Percentiles rank a stretch among this genome's conserved stretches.
phyloP scores from a whole-genome alignment of 2,888 invertebrate species.

The Cantharis rustica region DNA sequence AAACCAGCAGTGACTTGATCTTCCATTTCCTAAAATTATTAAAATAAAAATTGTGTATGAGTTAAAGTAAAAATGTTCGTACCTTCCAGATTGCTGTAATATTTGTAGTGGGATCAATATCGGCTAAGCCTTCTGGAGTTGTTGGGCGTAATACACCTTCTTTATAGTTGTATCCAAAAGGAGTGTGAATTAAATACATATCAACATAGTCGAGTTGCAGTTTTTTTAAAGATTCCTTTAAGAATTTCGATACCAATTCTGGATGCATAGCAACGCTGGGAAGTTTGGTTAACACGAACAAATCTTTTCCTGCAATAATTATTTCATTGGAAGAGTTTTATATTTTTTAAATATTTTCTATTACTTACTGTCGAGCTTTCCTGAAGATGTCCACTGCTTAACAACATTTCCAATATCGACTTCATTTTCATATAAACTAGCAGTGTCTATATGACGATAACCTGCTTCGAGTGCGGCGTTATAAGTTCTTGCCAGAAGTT shows the following conservation, averaged over 20 bases:
- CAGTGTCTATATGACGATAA: slow-evolving; percentile 84
- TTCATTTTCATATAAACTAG: slow-evolving; percentile 79
- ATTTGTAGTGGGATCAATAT: slow-evolving; percentile 68
- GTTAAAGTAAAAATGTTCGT: slow-evolving; percentile 16
- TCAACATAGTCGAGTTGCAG: slow-evolving; percentile 81
- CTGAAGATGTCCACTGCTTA: slow-evolving; percentile 70
- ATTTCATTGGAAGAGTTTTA: slow-evolving; percentile 13
- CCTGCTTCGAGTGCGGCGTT: slow-evolving; percentile 74
- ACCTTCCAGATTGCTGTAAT: slow-evolving; percentile 78
- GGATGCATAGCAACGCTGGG: slow-evolving; percentile 67
- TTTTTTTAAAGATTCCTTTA: slow-evolving; percentile 69
- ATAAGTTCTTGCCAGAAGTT: slow-evolving; percentile 69
- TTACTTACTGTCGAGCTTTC: slow-evolving; percentile 55
- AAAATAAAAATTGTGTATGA: background rate
- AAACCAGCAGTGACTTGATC: slow-evolving; percentile 62
- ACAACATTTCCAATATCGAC: slow-evolving; percentile 74
- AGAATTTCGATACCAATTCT: slow-evolving; percentile 66
- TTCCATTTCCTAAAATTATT: slow-evolving; percentile 54
- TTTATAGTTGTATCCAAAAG: slow-evolving; percentile 69
- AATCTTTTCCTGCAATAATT: slow-evolving; percentile 65
- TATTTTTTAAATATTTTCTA: background rate
- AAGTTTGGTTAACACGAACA: slow-evolving; percentile 84
- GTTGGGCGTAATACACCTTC: slow-evolving; percentile 69
- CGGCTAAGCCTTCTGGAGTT: slow-evolving; percentile 68
- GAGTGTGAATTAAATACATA: slow-evolving; percentile 79